These are phyloP conservation scores for Moxostoma hubbsi DNA, from an alignment of 2,797 vertebrate genomes.

Conservation along the genomic window DNA sequence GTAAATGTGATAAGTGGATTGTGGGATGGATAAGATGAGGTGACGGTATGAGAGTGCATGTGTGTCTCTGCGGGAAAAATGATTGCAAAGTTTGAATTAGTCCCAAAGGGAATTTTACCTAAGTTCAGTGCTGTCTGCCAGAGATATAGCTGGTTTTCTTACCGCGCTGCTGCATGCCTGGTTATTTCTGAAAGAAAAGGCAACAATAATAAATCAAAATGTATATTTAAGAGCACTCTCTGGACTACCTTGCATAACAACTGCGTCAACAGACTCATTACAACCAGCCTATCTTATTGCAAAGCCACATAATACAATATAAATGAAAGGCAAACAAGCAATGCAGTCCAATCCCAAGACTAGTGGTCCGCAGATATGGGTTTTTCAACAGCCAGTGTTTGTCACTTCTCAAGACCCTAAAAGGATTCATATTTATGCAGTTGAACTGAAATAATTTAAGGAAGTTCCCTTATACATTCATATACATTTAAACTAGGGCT, in stretches of 20 bases:
- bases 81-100: conserved; percentile 24
- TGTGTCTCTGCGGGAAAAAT: conserved; percentile 10
- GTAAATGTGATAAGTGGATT: conserved; percentile 20
- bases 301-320: not conserved
- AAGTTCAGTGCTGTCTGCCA: conserved; percentile 96
- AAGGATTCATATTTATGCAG: too few relatives aligned
- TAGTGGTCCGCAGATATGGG: not conserved
- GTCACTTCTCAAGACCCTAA: too few relatives aligned
- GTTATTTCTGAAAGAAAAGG: conserved; percentile 84
- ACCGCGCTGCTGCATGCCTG: conserved; percentile 92
- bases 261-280: not conserved
- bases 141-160: conserved; percentile 93
- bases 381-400: too few relatives aligned
- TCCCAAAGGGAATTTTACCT: conserved; percentile 75
- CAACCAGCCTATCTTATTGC: not conserved
- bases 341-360: not conserved
- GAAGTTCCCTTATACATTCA: too few relatives aligned
- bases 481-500: too few relatives aligned
- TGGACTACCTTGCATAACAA: conserved; percentile 9
- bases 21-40: conserved; percentile 19
- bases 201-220: conserved; percentile 13
- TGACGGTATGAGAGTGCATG: not conserved
- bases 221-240: not conserved
- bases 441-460: too few relatives aligned
- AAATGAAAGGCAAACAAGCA: not conserved